A percentile compares a stretch with the other conserved stretches of the same genome.
Evolutionary conservation across 2,888 invertebrate species (phyloP).

Genomic region (Cancer borealis): DNA sequence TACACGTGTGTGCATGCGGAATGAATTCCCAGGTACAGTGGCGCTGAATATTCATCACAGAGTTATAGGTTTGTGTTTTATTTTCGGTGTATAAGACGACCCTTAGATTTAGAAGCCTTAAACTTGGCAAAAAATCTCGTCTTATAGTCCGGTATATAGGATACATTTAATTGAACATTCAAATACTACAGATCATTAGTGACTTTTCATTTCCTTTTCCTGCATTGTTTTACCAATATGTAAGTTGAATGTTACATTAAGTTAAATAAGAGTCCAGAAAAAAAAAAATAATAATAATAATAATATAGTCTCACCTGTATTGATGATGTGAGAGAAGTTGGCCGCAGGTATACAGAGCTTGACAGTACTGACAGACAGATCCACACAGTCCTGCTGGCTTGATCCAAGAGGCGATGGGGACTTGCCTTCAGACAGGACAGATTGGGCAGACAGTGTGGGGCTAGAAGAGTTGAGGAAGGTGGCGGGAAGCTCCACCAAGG

Average conservation of each 20-base stretch:
- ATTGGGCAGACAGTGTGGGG: not conserved
- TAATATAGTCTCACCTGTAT: conserved; percentile 55
- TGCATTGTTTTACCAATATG: not conserved
- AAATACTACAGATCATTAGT: not conserved
- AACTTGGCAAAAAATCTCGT: no score
- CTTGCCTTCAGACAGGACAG: conserved; percentile 30
- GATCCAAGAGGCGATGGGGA: not conserved
- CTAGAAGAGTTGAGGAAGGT: conserved; percentile 53
- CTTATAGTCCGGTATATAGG: no score
- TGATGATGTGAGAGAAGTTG: conserved; percentile 72
- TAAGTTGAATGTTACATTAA: not conserved
- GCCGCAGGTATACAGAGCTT: conserved; percentile 72
- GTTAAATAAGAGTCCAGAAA: not conserved
- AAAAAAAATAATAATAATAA: not conserved
- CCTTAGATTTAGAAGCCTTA: no score
- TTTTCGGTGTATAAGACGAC: no score
- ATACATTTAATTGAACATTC: not conserved
- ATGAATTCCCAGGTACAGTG: no score
- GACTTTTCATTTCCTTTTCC: not conserved
- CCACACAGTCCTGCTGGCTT: conserved; percentile 36
- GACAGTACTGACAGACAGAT: conserved; percentile 55
- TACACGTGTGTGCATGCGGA: no score
- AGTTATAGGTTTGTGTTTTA: no score
- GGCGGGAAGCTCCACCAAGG: conserved; percentile 69
- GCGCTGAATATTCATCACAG: no score